Base-by-base conservation (phyloP, 2,888 invertebrate genomes). In the Drosophila tanythrix region DNA sequence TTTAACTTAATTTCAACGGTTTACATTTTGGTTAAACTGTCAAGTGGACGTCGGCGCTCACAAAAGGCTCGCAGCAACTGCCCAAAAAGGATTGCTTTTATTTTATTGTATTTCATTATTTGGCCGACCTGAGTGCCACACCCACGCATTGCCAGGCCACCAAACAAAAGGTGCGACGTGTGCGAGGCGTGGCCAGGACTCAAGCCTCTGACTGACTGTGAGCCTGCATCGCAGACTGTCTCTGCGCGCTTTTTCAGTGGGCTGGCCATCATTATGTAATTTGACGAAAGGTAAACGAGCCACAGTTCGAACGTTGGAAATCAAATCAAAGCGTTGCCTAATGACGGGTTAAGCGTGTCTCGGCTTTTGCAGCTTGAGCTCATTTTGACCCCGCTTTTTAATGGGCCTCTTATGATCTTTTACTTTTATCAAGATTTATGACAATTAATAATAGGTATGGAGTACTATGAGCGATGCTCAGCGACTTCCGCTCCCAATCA, bases 371-470 rank as follows among this genome's bases (percentile, higher is more conserved):
- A 84, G 89, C 89, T 86, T 86, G 82, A 75, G 59, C 81, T 76
- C 58, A 74, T 76, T 77, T 77, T 29, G 31, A 43, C n/a, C 25
- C 56, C 29, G 48, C 13, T 74, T 72, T 57, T 60, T 66, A 74
- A 77, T 81, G 83, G 82, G 79, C 74, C 88, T 88, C 90, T 89
- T 90, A 83, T 83, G 83, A 88, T 88, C 82, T 74, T 89, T 83
- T 86, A 36, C 38, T 51, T 90, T 83, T 74, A 89, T 90, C 90
- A 90, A 92, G 92, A 92, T 92, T 92, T 92, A 92, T 92, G 91
- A 87, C 92, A 92, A 91, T 91, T 92, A 92, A 92, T 92, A 92
- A 92, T 89, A 92, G 92, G 92, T 90, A 72, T 83, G 46, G 10
- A 33, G 40, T 56, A 59, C 56, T 50, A 63, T 46, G 38, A 29